Evolutionary conservation across 2,113 vertebrate genomes (phyloP).

Genomic region (Rhinolophus sinicus): DNA sequence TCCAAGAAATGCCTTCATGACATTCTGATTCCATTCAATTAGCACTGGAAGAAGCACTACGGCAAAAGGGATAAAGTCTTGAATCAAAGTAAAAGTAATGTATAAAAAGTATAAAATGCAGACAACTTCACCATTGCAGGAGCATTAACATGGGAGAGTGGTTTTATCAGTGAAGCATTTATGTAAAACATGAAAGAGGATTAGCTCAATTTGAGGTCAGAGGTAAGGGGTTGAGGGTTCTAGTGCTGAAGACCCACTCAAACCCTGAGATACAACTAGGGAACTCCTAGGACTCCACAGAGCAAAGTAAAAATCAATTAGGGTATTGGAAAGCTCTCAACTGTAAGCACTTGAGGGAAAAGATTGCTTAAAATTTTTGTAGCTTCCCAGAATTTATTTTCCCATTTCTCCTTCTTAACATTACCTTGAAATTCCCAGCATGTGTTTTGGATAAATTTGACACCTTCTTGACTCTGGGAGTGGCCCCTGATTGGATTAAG

Average conservation of each 20-base stretch:
- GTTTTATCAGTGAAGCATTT: neutral
- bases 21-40: neutral
- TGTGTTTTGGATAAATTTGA: neutral
- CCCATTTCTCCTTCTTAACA: neutral
- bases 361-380: neutral
- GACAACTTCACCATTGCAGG: neutral
- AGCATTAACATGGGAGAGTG: neutral
- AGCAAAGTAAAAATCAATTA: neutral
- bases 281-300: neutral
- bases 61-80: neutral
- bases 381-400: neutral
- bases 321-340: neutral
- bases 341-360: neutral
- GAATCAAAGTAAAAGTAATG: neutral
- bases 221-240: neutral
- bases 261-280: neutral
- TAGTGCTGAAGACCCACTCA: neutral
- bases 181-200: neutral
- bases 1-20: neutral
- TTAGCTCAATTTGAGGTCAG: neutral
- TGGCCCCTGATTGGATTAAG: neutral
- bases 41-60: neutral
- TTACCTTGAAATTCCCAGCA: neutral
- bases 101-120: neutral
- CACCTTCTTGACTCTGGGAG: neutral